Conservation (phyloP, 2,888 invertebrate species). For the Myopa testacea region DNA sequence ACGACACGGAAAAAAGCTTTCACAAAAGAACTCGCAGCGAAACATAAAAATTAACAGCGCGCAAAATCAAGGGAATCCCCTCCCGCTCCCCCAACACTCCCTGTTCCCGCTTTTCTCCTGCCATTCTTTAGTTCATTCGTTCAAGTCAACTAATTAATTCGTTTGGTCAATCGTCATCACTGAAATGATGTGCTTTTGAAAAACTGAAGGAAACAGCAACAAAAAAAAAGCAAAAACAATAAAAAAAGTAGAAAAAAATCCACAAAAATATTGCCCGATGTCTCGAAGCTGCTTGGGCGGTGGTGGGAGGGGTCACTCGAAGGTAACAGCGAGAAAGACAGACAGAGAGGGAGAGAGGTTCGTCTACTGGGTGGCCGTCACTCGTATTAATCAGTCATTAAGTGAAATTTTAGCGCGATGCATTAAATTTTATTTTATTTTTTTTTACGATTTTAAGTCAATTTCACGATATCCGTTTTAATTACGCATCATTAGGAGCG, state of each 20-base stretch:
- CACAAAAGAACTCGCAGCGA: not conserved
- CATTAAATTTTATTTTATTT: constrained; percentile 24
- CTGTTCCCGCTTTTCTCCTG: not conserved
- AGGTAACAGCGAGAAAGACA: not conserved
- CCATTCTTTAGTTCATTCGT: not conserved
- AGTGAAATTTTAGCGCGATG: constrained; percentile 25
- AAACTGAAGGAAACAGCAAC: not conserved
- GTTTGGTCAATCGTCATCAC: constrained; percentile 41
- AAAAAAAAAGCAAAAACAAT: not conserved
- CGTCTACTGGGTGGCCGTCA: not conserved
- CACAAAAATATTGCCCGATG: not conserved
- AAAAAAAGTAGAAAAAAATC: not conserved
- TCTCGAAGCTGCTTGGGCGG: not conserved
- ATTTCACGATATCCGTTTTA: constrained; percentile 44
- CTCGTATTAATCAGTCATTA: constrained; percentile 17
- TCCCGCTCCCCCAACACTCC: not conserved
- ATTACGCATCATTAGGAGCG: constrained; percentile 43
- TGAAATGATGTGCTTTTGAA: constrained; percentile 11
- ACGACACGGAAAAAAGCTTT: not conserved
- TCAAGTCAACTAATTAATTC: constrained; percentile 45
- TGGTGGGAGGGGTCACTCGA: not conserved
- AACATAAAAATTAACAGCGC: constrained; percentile 33
- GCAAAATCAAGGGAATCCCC: not conserved
- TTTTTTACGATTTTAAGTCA: constrained; percentile 29
- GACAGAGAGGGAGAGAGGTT: not conserved